These are phyloP conservation scores for Glossosoma conforme DNA, from an alignment of 1,140 invertebrate genomes.

Conservation along the genomic window DNA sequence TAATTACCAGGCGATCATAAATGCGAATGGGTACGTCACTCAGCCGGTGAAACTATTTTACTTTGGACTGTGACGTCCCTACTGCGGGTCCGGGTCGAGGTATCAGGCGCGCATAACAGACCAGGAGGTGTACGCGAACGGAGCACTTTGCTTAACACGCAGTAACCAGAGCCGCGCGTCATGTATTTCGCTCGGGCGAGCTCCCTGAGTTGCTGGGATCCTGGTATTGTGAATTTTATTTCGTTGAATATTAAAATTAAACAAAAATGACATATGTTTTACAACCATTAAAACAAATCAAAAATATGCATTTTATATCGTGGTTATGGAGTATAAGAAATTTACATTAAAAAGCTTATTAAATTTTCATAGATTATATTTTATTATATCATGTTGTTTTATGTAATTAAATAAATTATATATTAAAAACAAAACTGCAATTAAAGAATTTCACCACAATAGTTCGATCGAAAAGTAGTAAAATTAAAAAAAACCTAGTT, in stretches of 20 bases:
- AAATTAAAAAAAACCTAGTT: no score
- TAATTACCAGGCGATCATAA: conserved; percentile 15
- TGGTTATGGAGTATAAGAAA: no score
- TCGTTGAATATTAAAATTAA: background rate
- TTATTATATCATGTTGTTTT: no score
- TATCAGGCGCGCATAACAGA: conserved; percentile 10
- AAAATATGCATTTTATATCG: no score
- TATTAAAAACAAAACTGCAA: no score
- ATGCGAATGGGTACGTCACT: background rate
- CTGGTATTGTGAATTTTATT: conserved; percentile 15
- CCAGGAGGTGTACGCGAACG: background rate
- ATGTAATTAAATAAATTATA: no score
- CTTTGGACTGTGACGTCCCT: background rate
- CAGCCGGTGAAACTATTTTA: background rate
- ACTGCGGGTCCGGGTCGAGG: background rate
- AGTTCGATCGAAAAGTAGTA: background rate
- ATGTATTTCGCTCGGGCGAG: conserved; percentile 5
- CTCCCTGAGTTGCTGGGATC: conserved; percentile 14
- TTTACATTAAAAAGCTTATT: no score
- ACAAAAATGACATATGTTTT: no score
- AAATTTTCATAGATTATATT: no score
- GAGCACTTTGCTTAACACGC: background rate
- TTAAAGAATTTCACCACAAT: background rate
- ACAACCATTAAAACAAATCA: no score
- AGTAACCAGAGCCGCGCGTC: background rate